Percentiles rank a stretch among this genome's conserved stretches.
These are phyloP conservation scores for Cervus canadensis DNA, from an alignment of 2,113 vertebrate genomes.

Conservation along the genomic window DNA sequence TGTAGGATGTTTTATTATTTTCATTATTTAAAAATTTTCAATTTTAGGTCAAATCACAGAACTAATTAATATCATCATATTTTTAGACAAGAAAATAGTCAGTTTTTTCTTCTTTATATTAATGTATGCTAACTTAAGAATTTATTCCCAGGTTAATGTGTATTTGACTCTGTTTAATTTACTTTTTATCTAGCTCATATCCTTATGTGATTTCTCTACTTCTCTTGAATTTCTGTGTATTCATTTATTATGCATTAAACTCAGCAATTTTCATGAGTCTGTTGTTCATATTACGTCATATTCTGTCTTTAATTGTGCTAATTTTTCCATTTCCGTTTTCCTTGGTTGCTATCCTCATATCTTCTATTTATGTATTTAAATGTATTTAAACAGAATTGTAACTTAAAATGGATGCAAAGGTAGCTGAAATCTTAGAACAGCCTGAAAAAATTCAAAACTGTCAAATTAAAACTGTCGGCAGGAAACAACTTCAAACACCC, in stretches of 20 bases:
- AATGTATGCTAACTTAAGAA: background rate
- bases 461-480: conserved; percentile 56
- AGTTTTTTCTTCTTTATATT: background rate
- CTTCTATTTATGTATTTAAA: conserved; percentile 44
- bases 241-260: background rate
- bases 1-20: background rate
- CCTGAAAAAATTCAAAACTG: conserved; percentile 45
- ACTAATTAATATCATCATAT: background rate
- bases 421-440: background rate
- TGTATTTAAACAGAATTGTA: conserved; percentile 12
- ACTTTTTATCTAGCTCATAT: background rate
- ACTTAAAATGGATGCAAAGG: conserved; percentile 9
- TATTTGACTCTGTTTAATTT: background rate
- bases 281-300: background rate
- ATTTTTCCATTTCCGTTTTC: conserved; percentile 19
- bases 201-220: background rate
- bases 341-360: conserved; percentile 1
- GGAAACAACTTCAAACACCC: conserved; percentile 48
- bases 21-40: background rate
- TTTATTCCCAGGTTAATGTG: background rate
- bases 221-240: background rate
- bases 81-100: background rate
- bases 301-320: background rate
- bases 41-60: background rate
- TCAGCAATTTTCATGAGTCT: background rate